These are phyloP conservation scores for Bathynomus jamesi DNA, from an alignment of 1,140 invertebrate genomes.

Conservation along the genomic window DNA sequence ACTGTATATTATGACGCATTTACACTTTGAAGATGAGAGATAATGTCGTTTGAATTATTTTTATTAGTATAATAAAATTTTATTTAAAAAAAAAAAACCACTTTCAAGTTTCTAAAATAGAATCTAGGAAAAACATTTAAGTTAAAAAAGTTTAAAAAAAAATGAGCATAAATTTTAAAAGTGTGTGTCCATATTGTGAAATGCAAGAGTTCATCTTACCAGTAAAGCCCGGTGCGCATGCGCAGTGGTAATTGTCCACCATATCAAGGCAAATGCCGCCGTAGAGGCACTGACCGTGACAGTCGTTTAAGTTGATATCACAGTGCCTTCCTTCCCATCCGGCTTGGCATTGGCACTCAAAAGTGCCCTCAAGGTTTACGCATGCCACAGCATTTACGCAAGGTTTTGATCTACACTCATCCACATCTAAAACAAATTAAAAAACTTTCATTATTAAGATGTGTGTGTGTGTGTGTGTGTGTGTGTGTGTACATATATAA, in stretches of 20 bases:
- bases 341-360: conserved; percentile 79
- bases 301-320: conserved; percentile 57
- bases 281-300: conserved; percentile 61
- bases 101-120: too few relatives aligned
- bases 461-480: background rate
- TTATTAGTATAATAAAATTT: too few relatives aligned
- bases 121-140: too few relatives aligned
- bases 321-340: conserved; percentile 86
- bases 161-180: too few relatives aligned
- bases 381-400: conserved; percentile 76
- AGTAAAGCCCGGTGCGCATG: conserved; percentile 69
- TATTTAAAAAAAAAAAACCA: too few relatives aligned
- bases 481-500: background rate
- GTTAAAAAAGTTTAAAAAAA: too few relatives aligned
- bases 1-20: too few relatives aligned
- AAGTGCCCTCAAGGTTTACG: conserved; percentile 67
- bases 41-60: too few relatives aligned
- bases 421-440: conserved; percentile 48
- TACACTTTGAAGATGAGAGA: too few relatives aligned
- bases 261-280: conserved; percentile 49
- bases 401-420: conserved; percentile 46
- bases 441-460: background rate
- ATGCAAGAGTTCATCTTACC: too few relatives aligned
- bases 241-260: conserved; percentile 52
- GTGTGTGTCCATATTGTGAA: too few relatives aligned